These are phyloP conservation scores for Amia ocellicauda DNA, from an alignment of 2,113 vertebrate species.

Conservation along the genomic window DNA sequence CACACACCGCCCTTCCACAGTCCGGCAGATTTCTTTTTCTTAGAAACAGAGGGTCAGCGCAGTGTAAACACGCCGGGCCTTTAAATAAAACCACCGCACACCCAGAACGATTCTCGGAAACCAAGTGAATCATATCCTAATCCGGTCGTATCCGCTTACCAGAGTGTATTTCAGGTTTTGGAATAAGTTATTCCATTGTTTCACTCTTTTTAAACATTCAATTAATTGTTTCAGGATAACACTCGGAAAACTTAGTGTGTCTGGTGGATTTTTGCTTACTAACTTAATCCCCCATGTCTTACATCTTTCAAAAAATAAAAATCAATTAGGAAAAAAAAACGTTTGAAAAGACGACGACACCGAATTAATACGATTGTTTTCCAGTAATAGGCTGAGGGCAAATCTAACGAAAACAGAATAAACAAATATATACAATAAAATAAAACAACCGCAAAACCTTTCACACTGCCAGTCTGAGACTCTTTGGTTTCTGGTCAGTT, in stretches of 20 bases:
- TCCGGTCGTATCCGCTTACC: conserved; percentile 51
- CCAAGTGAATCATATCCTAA: conserved; percentile 58
- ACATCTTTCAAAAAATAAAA: too few species aligned
- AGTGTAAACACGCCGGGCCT: conserved; percentile 40
- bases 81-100: conserved; percentile 14
- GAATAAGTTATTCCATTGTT: conserved; percentile 42
- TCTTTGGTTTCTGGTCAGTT: too few species aligned
- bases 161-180: conserved; percentile 46
- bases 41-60: conserved; percentile 49
- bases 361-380: neutral
- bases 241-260: too few species aligned
- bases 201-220: neutral
- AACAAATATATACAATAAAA: too few species aligned
- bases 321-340: too few species aligned
- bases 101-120: conserved; percentile 50
- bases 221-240: too few species aligned
- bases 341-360: too few species aligned
- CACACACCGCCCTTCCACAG: conserved; percentile 37
- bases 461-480: too few species aligned
- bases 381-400: neutral
- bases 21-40: conserved; percentile 65
- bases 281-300: too few species aligned
- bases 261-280: too few species aligned
- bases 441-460: too few species aligned
- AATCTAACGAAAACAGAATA: neutral